Conservation (phyloP, 2,797 vertebrate species). For the Distichodus sexfasciatus region DNA sequence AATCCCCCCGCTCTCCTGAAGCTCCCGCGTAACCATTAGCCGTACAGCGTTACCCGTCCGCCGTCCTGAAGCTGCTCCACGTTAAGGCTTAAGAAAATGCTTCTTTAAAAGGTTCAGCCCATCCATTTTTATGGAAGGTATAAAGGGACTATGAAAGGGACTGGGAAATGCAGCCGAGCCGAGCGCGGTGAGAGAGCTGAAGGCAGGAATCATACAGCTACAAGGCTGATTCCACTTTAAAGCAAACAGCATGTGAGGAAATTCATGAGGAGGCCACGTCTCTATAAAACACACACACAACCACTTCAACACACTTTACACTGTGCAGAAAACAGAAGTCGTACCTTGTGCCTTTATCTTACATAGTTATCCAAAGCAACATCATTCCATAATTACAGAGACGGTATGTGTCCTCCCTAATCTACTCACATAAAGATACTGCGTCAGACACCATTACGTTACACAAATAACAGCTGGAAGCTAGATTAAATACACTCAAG, state of each 20-base stretch:
- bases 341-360: no score
- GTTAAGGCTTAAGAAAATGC: conserved; percentile 25
- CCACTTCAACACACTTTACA: conserved; percentile 1
- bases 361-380: no score
- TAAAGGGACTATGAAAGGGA: conserved; percentile 48
- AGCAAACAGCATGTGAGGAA: conserved; percentile 44
- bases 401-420: no score
- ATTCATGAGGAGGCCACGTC: conserved; percentile 20
- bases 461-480: no score
- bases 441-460: no score
- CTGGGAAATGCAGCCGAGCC: conserved; percentile 44
- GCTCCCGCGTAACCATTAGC: conserved; percentile 4
- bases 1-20: neutral
- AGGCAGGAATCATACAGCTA: conserved; percentile 52
- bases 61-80: neutral
- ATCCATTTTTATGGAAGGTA: no score
- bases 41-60: conserved; percentile 14
- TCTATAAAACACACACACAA: conserved; percentile 5
- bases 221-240: conserved; percentile 56
- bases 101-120: no score
- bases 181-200: conserved; percentile 50
- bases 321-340: conserved; percentile 4
- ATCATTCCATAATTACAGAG: no score
- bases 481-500: no score
- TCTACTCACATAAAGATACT: no score